A percentile compares a stretch with the other conserved stretches of the same genome.
phyloP scores from a whole-genome alignment of 2,113 vertebrate species.

The Chrysemys picta region DNA sequence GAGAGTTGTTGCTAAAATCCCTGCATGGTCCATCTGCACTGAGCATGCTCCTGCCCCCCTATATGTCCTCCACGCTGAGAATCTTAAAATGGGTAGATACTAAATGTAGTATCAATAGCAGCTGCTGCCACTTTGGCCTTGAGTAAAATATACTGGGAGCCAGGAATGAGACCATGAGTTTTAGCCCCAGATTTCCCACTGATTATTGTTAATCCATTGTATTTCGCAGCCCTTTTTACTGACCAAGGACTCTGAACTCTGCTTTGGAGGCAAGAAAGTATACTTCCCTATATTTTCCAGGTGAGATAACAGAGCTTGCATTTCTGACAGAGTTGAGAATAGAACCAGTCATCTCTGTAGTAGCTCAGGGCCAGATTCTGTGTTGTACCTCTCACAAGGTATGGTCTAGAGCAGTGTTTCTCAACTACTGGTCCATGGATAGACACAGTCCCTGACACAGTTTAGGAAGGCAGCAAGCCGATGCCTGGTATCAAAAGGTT shows the following conservation, averaged over 20 bases:
- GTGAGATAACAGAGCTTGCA: not conserved
- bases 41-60: not conserved
- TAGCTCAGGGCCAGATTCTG: slow-evolving; percentile 9
- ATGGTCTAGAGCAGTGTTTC: no score
- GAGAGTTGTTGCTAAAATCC: no score
- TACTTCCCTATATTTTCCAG: not conserved
- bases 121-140: not conserved
- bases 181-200: no score
- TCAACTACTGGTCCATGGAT: no score
- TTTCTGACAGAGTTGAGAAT: slow-evolving; percentile 14
- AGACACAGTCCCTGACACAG: no score
- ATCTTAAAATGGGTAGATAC: not conserved
- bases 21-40: not conserved
- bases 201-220: no score
- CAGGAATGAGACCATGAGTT: not conserved
- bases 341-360: not conserved
- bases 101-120: not conserved
- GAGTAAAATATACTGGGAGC: not conserved
- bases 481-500: no score
- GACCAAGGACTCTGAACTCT: no score
- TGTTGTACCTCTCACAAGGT: not conserved
- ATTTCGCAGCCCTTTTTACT: no score
- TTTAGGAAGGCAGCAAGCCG: no score
- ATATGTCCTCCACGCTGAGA: no score
- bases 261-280: not conserved